Conservation (phyloP, 2,888 invertebrate genomes). For the Sphinx pinastri region DNA sequence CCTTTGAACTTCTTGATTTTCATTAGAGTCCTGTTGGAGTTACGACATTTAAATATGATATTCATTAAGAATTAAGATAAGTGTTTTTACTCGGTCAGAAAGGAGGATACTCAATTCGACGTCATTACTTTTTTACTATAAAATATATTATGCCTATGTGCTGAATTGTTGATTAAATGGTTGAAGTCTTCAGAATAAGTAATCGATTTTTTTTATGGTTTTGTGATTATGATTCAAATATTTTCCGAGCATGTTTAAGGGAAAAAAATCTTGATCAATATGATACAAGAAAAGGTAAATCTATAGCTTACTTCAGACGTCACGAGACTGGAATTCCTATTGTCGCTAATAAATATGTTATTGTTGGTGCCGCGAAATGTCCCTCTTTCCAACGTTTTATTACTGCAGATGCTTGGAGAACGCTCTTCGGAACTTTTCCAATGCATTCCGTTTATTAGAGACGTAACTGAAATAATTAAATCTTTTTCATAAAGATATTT, state of each 20-base stretch:
- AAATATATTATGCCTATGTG: too few relatives aligned
- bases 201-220: too few relatives aligned
- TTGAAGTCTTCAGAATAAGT: too few relatives aligned
- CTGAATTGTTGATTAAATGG: too few relatives aligned
- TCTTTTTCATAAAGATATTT: neutral
- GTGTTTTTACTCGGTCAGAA: too few relatives aligned
- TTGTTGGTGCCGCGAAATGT: conserved; percentile 17
- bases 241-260: neutral
- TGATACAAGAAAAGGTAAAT: conserved; percentile 1
- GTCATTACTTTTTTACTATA: too few relatives aligned
- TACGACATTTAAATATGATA: neutral
- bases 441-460: conserved; percentile 2
- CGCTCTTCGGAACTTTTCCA: neutral
- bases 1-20: neutral
- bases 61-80: neutral
- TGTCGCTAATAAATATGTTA: conserved; percentile 3
- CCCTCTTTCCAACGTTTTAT: conserved; percentile 6
- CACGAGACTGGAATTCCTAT: conserved; percentile 17
- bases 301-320: neutral
- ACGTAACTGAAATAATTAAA: conserved; percentile 10
- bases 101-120: too few relatives aligned
- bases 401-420: conserved; percentile 6
- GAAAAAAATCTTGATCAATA: neutral
- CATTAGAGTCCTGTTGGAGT: neutral
- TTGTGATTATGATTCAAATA: too few relatives aligned